phyloP scores from a whole-genome alignment of 2,888 invertebrate genomes.

The Anarsia innoxiella region DNA sequence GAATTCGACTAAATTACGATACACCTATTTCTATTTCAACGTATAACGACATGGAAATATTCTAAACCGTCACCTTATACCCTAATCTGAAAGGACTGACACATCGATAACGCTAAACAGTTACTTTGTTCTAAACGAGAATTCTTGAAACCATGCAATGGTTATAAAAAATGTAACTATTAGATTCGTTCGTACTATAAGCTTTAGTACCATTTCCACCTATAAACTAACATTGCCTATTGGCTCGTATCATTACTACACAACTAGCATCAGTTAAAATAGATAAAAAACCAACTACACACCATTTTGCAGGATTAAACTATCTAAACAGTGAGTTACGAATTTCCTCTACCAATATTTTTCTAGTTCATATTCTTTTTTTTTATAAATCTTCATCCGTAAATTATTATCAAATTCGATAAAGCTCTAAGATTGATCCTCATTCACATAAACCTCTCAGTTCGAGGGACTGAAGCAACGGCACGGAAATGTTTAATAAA shows the following conservation, averaged over 20 bases:
- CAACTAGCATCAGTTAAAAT: conserved; percentile 70
- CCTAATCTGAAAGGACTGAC: conserved; percentile 38
- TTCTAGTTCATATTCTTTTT: conserved; percentile 32
- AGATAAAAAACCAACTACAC: conserved; percentile 59
- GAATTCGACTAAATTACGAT: too few relatives aligned
- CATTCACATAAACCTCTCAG: conserved; percentile 57
- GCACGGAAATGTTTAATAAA: too few relatives aligned
- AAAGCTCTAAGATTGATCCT: conserved; percentile 75
- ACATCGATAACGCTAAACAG: conserved; percentile 54
- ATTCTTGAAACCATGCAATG: conserved; percentile 44
- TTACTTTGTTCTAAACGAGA: conserved; percentile 55
- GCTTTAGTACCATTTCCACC: conserved; percentile 54
- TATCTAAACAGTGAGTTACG: conserved; percentile 57
- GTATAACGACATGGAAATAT: conserved; percentile 21
- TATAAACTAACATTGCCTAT: conserved; percentile 44
- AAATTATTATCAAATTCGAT: conserved; percentile 76
- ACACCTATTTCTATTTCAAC: too few relatives aligned
- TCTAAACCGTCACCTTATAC: conserved; percentile 32
- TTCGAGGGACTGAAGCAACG: conserved; percentile 6
- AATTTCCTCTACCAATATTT: conserved; percentile 34
- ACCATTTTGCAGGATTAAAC: conserved; percentile 54
- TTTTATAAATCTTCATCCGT: conserved; percentile 61
- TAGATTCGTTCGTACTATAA: conserved; percentile 60
- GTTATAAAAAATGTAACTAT: conserved; percentile 51
- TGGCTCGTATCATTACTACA: conserved; percentile 36